These are phyloP conservation scores for Spisula solida DNA, from an alignment of 2,888 invertebrate species.

Conservation along the genomic window DNA sequence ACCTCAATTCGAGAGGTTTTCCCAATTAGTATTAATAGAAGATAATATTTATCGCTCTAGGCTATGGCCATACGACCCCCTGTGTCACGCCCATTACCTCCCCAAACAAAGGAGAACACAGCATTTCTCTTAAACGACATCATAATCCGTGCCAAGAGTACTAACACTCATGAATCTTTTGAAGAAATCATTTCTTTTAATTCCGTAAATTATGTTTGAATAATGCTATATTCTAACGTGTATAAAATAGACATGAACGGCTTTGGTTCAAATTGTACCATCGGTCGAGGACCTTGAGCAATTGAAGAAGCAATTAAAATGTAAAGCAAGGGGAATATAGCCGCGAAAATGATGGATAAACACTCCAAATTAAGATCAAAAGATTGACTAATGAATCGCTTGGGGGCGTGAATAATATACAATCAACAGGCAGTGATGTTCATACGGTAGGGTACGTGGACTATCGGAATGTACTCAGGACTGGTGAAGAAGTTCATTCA, in stretches of 20 bases:
- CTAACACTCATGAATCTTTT: constrained; percentile 40
- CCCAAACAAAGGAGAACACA: constrained; percentile 24
- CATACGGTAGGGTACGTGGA: neutral
- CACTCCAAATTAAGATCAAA: constrained; percentile 71
- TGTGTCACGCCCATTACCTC: constrained; percentile 41
- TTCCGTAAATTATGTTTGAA: constrained; percentile 49
- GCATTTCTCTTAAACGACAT: constrained; percentile 28
- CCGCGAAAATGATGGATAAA: constrained; percentile 59
- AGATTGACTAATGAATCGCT: constrained; percentile 65
- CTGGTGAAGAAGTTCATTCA: neutral
- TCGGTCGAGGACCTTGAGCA: constrained; percentile 40
- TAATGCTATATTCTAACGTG: constrained; percentile 31
- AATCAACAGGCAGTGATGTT: constrained; percentile 25
- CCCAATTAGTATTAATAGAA: constrained; percentile 68
- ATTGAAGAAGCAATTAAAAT: constrained; percentile 59
- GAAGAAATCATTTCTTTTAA: constrained; percentile 55
- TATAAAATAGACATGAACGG: constrained; percentile 40
- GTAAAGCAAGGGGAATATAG: constrained; percentile 32
- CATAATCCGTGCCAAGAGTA: constrained; percentile 50
- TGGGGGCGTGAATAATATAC: constrained; percentile 48
- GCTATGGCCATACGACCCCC: constrained; percentile 48
- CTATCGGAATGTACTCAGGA: neutral
- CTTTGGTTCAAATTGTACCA: constrained; percentile 58
- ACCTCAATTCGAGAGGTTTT: constrained; percentile 51
- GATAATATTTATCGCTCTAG: constrained; percentile 60